Evolutionary conservation across 53 echinoderm and acorn worm genomes (phyloP), one percentile per base, ranked within the genome.

Genomic region (Paracentrotus lividus): DNA sequence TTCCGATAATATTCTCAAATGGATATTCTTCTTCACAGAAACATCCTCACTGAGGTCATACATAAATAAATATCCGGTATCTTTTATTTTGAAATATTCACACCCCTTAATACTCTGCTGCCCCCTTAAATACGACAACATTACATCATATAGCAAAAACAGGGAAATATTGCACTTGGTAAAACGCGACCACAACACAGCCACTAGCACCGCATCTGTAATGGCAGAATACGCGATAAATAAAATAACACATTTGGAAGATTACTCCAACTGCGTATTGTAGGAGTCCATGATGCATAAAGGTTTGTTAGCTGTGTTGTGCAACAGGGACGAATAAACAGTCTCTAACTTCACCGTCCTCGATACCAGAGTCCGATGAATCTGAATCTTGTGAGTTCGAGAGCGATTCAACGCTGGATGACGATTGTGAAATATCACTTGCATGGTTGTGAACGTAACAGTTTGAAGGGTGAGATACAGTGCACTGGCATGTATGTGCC

Each of bases 151-250:
- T 51, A 72, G 49, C 68, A 90, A 77, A 55, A 81, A 58, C 43
- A 42, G 81, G 92, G 92, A 81, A 92, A 92, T 92, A 92, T 92
- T 92, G 92, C 92, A 92, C 92, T 92, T 92, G 56, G 26, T 43
- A 78, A 57, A 78, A 92, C 45, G 81, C 77, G 78, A 78, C 90
- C 65, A 90, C 92, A 92, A 55, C 78, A 92, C 92, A 92, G 92
- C 92, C 92, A 92, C 92, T 92, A 92, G 92, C 92, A 92, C 92
- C 92, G 60, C 77, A 78, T 81, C 81, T 55, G 77, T 92, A 92
- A 92, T 57, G 92, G 92, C 92, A 92, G 92, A 92, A 92, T 92
- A 92, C 92, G 60, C 45, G 77, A 56, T 92, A 92, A 67, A 91
- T 54, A 91, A 38, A 92, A 56, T 55, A 20, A 57, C 81, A 57